phyloP scores from a whole-genome alignment of 2,888 invertebrate species.

The Ryuthela nishihirai region DNA sequence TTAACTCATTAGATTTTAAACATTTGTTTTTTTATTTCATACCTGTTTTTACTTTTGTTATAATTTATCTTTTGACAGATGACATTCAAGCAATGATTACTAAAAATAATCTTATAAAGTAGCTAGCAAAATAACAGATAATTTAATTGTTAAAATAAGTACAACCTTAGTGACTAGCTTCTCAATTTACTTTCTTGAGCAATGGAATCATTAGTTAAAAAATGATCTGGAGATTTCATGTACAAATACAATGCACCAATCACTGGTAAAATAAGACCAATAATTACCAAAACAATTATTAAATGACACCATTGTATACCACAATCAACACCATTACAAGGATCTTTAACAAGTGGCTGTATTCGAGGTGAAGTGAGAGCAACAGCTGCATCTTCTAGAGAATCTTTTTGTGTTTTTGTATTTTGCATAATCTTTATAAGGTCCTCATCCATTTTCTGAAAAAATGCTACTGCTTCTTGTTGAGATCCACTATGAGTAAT shows the following conservation, averaged over 20 bases:
- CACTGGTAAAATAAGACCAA: slow-evolving; percentile 24
- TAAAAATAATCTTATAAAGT: no score
- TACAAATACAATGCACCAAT: slow-evolving; percentile 20
- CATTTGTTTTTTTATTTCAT: no score
- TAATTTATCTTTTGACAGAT: no score
- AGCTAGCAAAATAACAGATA: no score
- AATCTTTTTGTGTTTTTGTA: slow-evolving; percentile 32
- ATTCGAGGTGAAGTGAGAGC: slow-evolving; percentile 29
- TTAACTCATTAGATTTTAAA: no score
- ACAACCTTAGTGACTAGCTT: no score
- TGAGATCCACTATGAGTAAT: slow-evolving; percentile 18
- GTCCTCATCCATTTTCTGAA: slow-evolving; percentile 32
- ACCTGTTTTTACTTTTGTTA: no score
- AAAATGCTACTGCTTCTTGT: slow-evolving; percentile 27
- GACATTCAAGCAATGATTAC: no score
- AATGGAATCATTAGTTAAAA: no score
- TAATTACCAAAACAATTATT: slow-evolving; percentile 12
- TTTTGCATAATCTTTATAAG: slow-evolving; percentile 26
- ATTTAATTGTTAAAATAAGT: no score
- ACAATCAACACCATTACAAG: slow-evolving; percentile 31
- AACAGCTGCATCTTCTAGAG: slow-evolving; percentile 28
- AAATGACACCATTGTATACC: slow-evolving; percentile 32
- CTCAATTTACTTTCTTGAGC: no score
- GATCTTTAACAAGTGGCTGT: slow-evolving; percentile 31
- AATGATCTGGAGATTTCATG: slow-evolving; percentile 11